Conservation (phyloP, 2,113 vertebrate genomes). For the Boulengeromyrus knoepffleri region DNA sequence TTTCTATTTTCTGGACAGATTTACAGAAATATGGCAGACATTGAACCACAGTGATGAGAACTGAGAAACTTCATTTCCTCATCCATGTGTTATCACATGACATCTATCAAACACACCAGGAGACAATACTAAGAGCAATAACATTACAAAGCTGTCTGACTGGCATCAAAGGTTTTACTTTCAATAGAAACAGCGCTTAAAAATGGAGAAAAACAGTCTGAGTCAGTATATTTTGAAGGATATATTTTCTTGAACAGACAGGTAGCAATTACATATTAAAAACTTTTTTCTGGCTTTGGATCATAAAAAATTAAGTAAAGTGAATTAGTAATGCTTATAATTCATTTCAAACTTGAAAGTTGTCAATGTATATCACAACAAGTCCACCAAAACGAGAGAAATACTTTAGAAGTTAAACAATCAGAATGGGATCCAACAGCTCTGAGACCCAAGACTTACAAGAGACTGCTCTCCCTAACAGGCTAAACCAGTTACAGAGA, state of each 20-base stretch:
- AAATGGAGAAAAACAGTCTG: not conserved
- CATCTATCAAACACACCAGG: not conserved
- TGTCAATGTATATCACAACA: not conserved
- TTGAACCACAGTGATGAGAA: not conserved
- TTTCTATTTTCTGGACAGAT: not conserved
- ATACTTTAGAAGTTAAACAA: not conserved
- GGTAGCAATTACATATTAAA: not conserved
- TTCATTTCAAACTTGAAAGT: not conserved
- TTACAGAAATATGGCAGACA: not conserved
- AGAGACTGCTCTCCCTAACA: not conserved
- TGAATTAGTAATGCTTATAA: not conserved
- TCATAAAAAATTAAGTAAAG: not conserved
- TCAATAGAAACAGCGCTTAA: not conserved
- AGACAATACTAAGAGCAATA: not conserved
- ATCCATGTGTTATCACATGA: not conserved
- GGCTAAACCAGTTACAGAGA: not conserved
- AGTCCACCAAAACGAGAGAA: not conserved
- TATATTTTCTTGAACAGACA: not conserved
- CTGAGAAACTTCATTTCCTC: conserved; percentile 12
- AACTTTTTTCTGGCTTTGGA: not conserved
- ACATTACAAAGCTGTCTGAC: not conserved
- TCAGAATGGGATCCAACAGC: not conserved
- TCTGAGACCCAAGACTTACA: not conserved
- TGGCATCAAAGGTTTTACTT: not conserved
- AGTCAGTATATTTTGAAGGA: not conserved